A percentile compares a stretch with the other conserved stretches of the same genome.
Evolutionary conservation across 2,113 vertebrate species (phyloP).

Genomic region (Anarhynchus alexandrinus): DNA sequence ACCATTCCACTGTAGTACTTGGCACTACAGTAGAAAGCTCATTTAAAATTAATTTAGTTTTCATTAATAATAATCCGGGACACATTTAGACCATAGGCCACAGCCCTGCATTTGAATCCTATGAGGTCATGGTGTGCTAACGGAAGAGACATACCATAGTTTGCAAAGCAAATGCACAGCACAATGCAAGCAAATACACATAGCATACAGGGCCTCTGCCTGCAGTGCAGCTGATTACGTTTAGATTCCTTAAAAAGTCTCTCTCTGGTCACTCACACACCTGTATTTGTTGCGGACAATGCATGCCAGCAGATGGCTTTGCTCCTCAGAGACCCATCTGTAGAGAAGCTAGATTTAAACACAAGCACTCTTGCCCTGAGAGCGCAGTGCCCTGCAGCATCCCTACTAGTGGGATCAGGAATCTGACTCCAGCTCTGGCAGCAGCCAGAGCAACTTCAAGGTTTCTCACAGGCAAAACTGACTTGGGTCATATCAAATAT

Average conservation of each 20-base stretch:
- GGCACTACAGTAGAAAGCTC: not conserved
- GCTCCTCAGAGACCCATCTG: not conserved
- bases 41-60: constrained; percentile 36
- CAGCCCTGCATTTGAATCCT: constrained; percentile 7
- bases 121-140: not conserved
- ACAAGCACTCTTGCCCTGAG: not conserved
- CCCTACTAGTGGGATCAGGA: not conserved
- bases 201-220: not conserved
- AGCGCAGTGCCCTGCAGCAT: not conserved
- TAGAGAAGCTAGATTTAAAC: not conserved
- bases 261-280: not conserved
- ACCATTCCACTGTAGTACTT: not conserved
- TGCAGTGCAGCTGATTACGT: not conserved
- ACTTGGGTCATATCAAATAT: not conserved
- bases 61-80: constrained; percentile 16
- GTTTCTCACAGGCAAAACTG: not conserved
- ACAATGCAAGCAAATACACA: not conserved
- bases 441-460: not conserved
- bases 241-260: not conserved
- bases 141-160: not conserved
- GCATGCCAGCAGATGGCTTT: not conserved
- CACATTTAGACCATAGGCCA: not conserved
- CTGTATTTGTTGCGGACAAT: not conserved
- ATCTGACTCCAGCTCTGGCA: not conserved
- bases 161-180: not conserved